Conservation (phyloP, 2,888 invertebrate species). For the Ophion obscuratus region DNA sequence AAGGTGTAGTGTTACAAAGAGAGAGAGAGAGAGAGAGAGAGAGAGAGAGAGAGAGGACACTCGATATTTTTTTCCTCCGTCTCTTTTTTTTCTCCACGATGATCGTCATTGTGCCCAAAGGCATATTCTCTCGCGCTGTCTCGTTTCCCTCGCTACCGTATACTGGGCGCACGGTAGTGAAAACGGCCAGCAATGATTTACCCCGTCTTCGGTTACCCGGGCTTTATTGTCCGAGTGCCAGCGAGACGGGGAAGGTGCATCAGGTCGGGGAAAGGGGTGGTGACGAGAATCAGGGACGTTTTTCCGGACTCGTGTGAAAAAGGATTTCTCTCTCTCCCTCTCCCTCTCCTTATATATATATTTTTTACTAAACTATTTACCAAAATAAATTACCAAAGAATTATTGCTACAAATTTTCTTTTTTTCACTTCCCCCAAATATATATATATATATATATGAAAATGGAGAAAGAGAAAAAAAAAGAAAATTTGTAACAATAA, state of each 20-base stretch:
- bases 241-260: background rate
- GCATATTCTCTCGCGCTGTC: slow-evolving; percentile 46
- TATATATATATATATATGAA: too few relatives aligned
- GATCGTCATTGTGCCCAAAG: slow-evolving; percentile 80
- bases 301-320: background rate
- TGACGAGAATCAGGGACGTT: background rate
- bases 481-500: too few relatives aligned
- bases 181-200: slow-evolving; percentile 74
- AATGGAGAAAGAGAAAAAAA: too few relatives aligned
- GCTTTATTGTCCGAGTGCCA: slow-evolving; percentile 11
- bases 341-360: too few relatives aligned
- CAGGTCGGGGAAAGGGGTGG: background rate
- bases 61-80: slow-evolving; percentile 78
- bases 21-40: background rate
- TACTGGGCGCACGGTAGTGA: slow-evolving; percentile 63
- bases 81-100: slow-evolving; percentile 69
- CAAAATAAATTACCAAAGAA: too few relatives aligned
- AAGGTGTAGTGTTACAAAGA: slow-evolving; percentile 81
- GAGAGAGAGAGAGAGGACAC: slow-evolving; percentile 73
- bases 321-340: background rate
- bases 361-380: too few relatives aligned
- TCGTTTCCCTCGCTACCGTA: slow-evolving; percentile 69
- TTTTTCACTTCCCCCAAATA: too few relatives aligned
- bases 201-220: slow-evolving; percentile 79
- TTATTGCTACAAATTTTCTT: too few relatives aligned